phyloP scores from a whole-genome alignment of 2,113 vertebrate genomes.

The Geococcyx californianus region DNA sequence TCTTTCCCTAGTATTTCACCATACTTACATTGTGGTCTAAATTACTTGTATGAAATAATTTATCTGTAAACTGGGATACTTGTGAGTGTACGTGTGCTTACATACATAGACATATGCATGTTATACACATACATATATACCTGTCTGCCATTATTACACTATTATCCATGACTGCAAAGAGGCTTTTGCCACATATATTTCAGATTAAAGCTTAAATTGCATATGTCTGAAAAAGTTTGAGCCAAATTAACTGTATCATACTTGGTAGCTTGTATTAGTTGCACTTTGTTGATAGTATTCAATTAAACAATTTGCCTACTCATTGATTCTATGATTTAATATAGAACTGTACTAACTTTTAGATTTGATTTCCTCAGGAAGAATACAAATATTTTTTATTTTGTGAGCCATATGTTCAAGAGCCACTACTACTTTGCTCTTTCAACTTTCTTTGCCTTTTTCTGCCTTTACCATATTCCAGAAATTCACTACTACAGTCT shows the following conservation, averaged over 20 bases:
- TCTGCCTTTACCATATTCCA: not conserved
- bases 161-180: not conserved
- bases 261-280: not conserved
- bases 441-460: constrained; percentile 54
- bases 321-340: constrained; percentile 7
- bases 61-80: not conserved
- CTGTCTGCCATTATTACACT: not conserved
- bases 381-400: constrained; percentile 49
- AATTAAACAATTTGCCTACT: constrained; percentile 4
- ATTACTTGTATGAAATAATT: not conserved
- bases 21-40: not conserved
- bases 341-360: not conserved
- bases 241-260: not conserved
- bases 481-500: not conserved
- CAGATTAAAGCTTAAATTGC: not conserved
- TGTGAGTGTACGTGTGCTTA: not conserved
- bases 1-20: not conserved
- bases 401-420: constrained; percentile 50
- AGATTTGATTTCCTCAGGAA: not conserved
- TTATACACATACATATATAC: no score
- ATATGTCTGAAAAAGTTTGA: not conserved
- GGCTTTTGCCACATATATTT: not conserved
- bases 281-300: not conserved
- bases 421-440: not conserved
- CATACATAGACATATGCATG: no score